These are phyloP conservation scores for Ceratothoa steindachneri DNA, from an alignment of 2,888 invertebrate species.

Conservation along the genomic window DNA sequence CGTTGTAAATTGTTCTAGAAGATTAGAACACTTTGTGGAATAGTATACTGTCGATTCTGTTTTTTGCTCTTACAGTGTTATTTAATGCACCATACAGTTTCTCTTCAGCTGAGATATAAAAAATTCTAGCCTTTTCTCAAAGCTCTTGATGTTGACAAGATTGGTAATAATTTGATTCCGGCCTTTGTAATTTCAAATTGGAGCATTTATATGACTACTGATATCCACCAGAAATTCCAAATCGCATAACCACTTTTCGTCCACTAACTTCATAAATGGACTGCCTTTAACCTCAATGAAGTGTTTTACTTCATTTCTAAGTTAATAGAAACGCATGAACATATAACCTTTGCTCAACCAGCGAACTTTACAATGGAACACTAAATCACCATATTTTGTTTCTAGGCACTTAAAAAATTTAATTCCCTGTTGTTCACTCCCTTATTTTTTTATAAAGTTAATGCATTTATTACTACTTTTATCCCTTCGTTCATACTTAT, in stretches of 20 bases:
- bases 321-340: neutral
- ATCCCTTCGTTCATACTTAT: too few relatives aligned
- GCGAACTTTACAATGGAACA: too few relatives aligned
- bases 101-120: neutral
- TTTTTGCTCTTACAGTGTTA: neutral
- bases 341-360: neutral
- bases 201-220: neutral
- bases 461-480: too few relatives aligned
- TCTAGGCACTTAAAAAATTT: too few relatives aligned
- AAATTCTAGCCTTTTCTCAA: too few relatives aligned
- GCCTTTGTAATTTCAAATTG: neutral
- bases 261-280: neutral
- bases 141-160: neutral
- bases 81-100: neutral
- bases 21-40: neutral
- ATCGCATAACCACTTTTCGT: neutral
- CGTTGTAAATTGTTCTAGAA: too few relatives aligned
- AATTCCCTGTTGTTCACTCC: too few relatives aligned
- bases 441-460: too few relatives aligned
- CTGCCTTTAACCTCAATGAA: neutral
- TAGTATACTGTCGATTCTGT: neutral
- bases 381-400: too few relatives aligned
- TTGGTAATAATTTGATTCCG: neutral
- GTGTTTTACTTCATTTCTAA: neutral
- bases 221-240: neutral